These are phyloP conservation scores for Corythaixoides concolor DNA, from an alignment of 2,113 vertebrate species.

Conservation along the genomic window DNA sequence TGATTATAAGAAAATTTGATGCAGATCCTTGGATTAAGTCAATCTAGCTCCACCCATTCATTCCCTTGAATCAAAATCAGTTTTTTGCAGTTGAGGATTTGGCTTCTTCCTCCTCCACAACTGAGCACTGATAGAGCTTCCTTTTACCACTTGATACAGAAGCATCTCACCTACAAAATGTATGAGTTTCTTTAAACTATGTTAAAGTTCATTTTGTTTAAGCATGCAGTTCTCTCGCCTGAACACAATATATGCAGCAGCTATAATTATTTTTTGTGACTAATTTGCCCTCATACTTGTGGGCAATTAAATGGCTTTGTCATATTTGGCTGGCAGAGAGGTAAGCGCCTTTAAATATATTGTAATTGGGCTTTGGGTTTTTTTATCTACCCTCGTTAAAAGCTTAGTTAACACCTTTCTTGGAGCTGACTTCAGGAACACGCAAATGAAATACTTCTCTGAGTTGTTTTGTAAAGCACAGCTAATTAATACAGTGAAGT, in stretches of 20 bases:
- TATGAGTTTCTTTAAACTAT: neutral
- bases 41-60: neutral
- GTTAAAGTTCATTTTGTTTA: conserved; percentile 5
- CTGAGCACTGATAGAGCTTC: neutral
- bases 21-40: neutral
- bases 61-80: neutral
- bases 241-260: neutral
- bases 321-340: neutral
- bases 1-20: neutral
- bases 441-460: neutral
- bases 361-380: neutral
- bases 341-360: neutral
- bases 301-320: neutral
- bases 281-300: conserved; percentile 10
- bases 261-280: neutral
- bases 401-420: neutral
- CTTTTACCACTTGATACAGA: neutral
- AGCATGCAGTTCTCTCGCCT: neutral
- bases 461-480: neutral
- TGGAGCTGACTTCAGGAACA: neutral
- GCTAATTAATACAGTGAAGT: conserved; percentile 1
- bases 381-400: neutral
- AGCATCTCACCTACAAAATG: neutral
- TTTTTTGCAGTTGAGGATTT: neutral
- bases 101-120: neutral